Evolutionary conservation across 2,113 vertebrate species (phyloP).

Genomic region (Eidolon helvum): DNA sequence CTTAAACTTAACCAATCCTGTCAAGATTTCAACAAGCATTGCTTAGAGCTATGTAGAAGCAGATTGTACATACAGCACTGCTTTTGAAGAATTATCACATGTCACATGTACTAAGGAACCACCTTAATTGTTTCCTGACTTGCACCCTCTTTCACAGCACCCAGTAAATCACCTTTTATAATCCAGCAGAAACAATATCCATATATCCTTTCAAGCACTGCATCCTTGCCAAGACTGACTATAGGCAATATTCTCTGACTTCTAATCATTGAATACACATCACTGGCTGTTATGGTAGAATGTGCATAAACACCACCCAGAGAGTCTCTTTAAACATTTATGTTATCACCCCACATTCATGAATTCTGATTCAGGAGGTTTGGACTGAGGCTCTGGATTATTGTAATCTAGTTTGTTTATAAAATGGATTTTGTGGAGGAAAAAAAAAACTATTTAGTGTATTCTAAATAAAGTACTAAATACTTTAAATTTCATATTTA

Average conservation of each 20-base stretch:
- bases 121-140: not conserved
- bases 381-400: not conserved
- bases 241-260: not conserved
- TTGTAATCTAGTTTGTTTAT: not conserved
- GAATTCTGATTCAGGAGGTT: not conserved
- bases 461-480: not conserved
- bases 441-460: not conserved
- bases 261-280: not conserved
- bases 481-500: not conserved
- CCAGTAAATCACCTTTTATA: not conserved
- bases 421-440: not conserved
- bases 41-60: not conserved
- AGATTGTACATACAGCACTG: fast-evolving
- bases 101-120: not conserved
- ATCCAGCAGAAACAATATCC: not conserved
- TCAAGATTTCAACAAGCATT: not conserved
- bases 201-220: not conserved
- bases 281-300: too few relatives aligned
- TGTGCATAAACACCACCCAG: too few relatives aligned
- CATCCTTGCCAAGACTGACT: not conserved
- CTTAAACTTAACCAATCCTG: not conserved
- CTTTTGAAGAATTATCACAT: not conserved
- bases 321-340: not conserved
- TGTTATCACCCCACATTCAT: not conserved
- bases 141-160: not conserved